phyloP scores from a whole-genome alignment of 2,888 invertebrate species.

The Embidobia sp. region DNA sequence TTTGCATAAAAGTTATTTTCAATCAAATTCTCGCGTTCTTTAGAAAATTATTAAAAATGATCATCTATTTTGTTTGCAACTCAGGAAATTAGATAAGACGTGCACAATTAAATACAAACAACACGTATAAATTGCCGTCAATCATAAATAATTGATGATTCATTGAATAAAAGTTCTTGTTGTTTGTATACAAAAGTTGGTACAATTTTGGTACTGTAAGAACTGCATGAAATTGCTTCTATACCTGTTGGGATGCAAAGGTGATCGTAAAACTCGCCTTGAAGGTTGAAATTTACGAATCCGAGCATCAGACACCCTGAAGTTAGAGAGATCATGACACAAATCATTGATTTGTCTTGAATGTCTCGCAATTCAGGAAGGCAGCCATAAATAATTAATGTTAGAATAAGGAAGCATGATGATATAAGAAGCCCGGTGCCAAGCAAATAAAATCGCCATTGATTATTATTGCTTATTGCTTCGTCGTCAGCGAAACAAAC shows the following conservation, averaged over 20 bases:
- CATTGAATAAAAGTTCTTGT: too few species aligned
- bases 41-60: too few species aligned
- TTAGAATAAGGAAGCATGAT: conserved; percentile 84
- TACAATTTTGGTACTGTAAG: too few species aligned
- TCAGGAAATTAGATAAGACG: too few species aligned
- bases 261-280: neutral
- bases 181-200: too few species aligned
- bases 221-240: too few species aligned
- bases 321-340: conserved; percentile 84
- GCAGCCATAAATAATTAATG: conserved; percentile 84
- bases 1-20: too few species aligned
- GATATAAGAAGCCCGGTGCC: conserved; percentile 81
- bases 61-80: too few species aligned
- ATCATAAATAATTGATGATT: too few species aligned
- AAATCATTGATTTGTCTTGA: conserved; percentile 86
- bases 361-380: conserved; percentile 85
- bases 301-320: conserved; percentile 84
- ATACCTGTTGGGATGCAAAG: conserved; percentile 29
- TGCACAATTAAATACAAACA: too few species aligned
- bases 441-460: conserved; percentile 68
- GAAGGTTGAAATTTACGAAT: conserved; percentile 81
- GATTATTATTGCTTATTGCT: neutral
- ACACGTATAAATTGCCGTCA: too few species aligned
- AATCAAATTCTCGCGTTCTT: too few species aligned
- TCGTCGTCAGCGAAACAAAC: conserved; percentile 27